Conservation (phyloP, 2,797 vertebrate species). For the Malacoraja senta region DNA sequence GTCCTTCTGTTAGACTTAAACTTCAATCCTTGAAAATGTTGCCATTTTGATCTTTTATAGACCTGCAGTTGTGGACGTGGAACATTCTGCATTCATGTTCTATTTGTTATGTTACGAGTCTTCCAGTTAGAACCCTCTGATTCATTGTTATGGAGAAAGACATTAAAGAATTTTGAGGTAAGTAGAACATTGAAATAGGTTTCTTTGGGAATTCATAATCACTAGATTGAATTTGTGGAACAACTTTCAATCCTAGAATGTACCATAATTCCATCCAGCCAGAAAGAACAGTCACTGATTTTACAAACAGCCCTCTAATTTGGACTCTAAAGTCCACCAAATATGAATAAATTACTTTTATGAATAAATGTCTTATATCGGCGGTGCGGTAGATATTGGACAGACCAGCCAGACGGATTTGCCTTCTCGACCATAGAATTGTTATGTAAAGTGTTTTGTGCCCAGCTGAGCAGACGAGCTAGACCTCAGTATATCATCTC, state of each 20-base stretch:
- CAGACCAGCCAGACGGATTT: too few species aligned
- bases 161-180: conserved; percentile 85
- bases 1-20: neutral
- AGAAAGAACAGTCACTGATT: neutral
- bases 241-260: neutral
- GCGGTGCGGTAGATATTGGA: neutral
- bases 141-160: conserved; percentile 79
- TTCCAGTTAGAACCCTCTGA: conserved; percentile 79
- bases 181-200: conserved; percentile 8
- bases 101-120: conserved; percentile 81
- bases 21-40: neutral
- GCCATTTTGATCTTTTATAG: conserved; percentile 49
- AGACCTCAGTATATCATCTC: neutral
- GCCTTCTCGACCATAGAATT: neutral
- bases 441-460: neutral
- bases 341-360: neutral
- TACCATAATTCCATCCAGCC: neutral
- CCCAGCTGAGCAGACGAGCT: too few species aligned
- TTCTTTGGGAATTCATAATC: conserved; percentile 40
- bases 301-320: neutral
- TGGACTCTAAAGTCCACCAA: neutral
- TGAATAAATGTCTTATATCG: neutral
- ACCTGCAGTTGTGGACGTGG: conserved; percentile 81
- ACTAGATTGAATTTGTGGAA: conserved; percentile 37
- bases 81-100: conserved; percentile 77